Evolutionary conservation across 2,888 invertebrate species (phyloP), one percentile per base, ranked within the genome.

Genomic region (Dugesia japonica): DNA sequence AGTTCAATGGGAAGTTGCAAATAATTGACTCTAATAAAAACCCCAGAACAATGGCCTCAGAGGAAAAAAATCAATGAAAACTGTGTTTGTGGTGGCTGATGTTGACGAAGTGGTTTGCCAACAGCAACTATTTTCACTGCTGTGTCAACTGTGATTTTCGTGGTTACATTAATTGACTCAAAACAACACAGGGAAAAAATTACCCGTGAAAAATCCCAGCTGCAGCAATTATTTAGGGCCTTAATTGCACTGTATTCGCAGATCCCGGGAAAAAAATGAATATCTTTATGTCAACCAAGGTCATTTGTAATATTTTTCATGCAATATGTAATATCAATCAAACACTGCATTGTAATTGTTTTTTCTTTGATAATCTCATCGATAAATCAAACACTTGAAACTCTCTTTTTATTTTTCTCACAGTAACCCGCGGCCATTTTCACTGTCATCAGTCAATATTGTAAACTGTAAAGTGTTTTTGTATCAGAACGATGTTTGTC

Each of bases 161-260:
- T 23, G 56, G 56, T 56, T 56, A 20, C 56, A 56, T 56, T 56
- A 56, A 56, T 56, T 56, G 56, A 56, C 56, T 56, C 56, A 56
- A 56, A 56, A 56, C 56, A 56, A 56, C 56, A 56, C n/a, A 23
- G 56, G 56, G 56, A 56, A 56, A 56, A 56, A 56, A 56, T 56
- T 56, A 56, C 56, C 56, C 56, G 56, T 56, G 56, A 56, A 56
- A 56, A 56, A 56, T 56, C 56, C 56, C 56, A 56, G 56, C 56
- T 20, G 23, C n/a, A 56, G 56, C 56, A 56, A 56, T 56, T 56
- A 56, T 56, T n/a, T 20, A 23, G 56, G 23, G 9, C 56, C 56
- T 56, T 56, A 56, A 56, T 56, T 56, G 56, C 56, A n/a, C 56
- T 56, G 23, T n/a, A 56, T 4, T 56, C 20, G n/a, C 20, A 56